Base-by-base conservation (phyloP, 2,888 invertebrate species). In the Parnassius mnemosyne region DNA sequence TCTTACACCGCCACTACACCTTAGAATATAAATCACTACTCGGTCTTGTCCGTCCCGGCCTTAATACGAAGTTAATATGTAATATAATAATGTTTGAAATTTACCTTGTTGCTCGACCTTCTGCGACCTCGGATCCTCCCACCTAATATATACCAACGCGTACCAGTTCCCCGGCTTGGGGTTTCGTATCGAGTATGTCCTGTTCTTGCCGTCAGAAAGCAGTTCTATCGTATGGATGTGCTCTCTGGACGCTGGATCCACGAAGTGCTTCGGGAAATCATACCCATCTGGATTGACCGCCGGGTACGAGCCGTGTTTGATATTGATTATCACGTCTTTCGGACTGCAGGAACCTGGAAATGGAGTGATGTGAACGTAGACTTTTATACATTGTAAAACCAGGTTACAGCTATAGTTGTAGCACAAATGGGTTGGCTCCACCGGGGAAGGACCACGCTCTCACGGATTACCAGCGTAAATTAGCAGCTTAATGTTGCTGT, bases 291-390 rank as follows among this genome's bases (percentile, higher is more conserved):
- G 96, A 77, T 94, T 95, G 64, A 97, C 94, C 3, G 97, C 94
- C 25, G 97, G 97, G 74, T 95, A 95, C 54, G 97, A 95, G 13
- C 96, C 96, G 70, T 95, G 94, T 79, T 97, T 97, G 60, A 97
- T 83, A 76, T 95, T 94, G 71, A 95, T 87, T 68, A 94, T 89
- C 57, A 96, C 94, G 73, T 94, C 93, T 74, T 93, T 91, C 5
- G 93, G 89, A 54, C 84, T 82, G 77, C 94, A 95, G 66, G 94
- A 92, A 50, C 94, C 93, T 85, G 83, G 10, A 10, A 54, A 53
- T 49, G 9, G 20, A 46, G 20, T 12, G 13, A n/a, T 13, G 34
- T 34, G 34, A 34, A 34, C 5, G 34, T 34, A 34, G 34, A 34
- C 34, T 34, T 7, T 34, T 7, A 34, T 34, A 34, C 7, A 7